phyloP scores from a whole-genome alignment of 2,888 invertebrate species.

The Dryobota labecula region DNA sequence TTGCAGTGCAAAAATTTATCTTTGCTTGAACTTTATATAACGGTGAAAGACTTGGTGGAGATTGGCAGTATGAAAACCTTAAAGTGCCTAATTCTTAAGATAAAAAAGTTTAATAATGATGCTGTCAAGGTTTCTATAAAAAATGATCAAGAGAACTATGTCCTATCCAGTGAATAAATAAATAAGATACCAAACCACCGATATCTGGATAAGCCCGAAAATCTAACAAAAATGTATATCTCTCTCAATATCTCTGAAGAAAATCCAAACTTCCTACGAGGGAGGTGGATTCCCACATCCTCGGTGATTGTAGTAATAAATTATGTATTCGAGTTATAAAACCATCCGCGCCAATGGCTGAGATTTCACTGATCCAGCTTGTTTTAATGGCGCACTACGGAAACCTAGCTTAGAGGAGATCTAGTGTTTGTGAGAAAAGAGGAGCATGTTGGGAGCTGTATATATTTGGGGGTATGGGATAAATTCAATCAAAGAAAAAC shows the following conservation, averaged over 20 bases:
- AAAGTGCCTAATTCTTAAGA: too few species aligned
- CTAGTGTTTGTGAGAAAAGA: slow-evolving; percentile 36
- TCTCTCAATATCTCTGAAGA: slow-evolving; percentile 6
- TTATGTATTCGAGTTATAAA: slow-evolving; percentile 89
- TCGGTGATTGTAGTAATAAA: slow-evolving; percentile 78
- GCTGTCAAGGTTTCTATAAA: too few species aligned
- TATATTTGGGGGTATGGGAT: background rate
- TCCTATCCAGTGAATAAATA: too few species aligned
- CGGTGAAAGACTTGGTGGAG: too few species aligned
- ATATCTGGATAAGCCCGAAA: background rate
- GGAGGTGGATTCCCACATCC: slow-evolving; percentile 61
- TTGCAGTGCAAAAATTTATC: too few species aligned
- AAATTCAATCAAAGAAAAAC: background rate
- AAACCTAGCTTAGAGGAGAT: slow-evolving; percentile 68
- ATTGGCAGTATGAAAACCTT: too few species aligned
- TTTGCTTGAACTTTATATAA: too few species aligned
- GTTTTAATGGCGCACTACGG: slow-evolving; percentile 82
- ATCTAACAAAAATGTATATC: slow-evolving; percentile 20
- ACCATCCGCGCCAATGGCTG: slow-evolving; percentile 81
- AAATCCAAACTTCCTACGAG: slow-evolving; percentile 43
- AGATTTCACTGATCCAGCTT: slow-evolving; percentile 84
- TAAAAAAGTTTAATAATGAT: too few species aligned
- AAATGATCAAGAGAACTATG: too few species aligned
- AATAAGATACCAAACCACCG: too few species aligned
- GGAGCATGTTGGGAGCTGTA: slow-evolving; percentile 18